These are phyloP conservation scores for Fopius arisanus DNA, from an alignment of 1,140 invertebrate species.

Conservation along the genomic window DNA sequence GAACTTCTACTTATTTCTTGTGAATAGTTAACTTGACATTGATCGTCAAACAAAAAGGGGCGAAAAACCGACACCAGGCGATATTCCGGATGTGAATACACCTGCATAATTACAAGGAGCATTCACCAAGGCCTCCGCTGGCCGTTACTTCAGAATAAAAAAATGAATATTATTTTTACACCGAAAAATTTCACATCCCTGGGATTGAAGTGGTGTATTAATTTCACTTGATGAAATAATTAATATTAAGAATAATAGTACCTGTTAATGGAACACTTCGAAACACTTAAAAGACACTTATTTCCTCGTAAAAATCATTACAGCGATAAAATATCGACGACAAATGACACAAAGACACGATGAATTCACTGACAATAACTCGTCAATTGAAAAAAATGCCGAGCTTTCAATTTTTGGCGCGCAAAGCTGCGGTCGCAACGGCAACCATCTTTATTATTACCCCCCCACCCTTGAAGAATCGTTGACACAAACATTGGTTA, in stretches of 20 bases:
- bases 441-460: slow-evolving; percentile 3
- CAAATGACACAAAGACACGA: not conserved
- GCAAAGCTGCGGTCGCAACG: not conserved
- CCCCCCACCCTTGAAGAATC: not conserved
- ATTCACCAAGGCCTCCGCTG: not conserved
- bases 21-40: slow-evolving; percentile 23
- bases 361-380: not conserved
- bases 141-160: not conserved
- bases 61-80: not conserved
- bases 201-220: too few relatives aligned
- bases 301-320: not conserved
- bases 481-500: not conserved
- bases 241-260: not conserved
- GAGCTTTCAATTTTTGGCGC: slow-evolving; percentile 25
- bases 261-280: not conserved
- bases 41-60: not conserved
- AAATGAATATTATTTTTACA: not conserved
- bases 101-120: slow-evolving; percentile 24
- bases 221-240: too few relatives aligned
- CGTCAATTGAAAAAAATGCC: not conserved
- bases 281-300: not conserved
- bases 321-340: not conserved
- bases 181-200: not conserved
- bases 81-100: slow-evolving; percentile 26
- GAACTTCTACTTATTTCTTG: too few relatives aligned